Base-by-base conservation (phyloP, 1,140 invertebrate genomes). In the Saccostrea echinata region DNA sequence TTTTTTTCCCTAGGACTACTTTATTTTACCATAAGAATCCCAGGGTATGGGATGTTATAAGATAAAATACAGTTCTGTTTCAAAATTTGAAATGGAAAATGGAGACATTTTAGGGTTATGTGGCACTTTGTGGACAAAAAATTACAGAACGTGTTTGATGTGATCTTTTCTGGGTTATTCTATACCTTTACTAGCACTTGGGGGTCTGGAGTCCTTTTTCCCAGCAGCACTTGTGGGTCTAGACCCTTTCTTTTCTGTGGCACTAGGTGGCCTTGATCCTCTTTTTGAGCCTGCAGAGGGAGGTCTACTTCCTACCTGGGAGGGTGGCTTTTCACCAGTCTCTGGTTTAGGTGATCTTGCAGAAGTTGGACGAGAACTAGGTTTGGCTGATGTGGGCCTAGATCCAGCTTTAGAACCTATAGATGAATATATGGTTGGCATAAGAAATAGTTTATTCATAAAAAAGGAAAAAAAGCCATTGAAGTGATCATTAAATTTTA, bases 381-480 rank as follows among this genome's bases (percentile, higher is more conserved):
- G 86, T 64, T 84, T 91, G 24, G 91, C 91, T 85, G 93, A 93
- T 43, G 89, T 85, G 86, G 92, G 92, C 30, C 92, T 76, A 52
- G 92, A 93, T 30, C 86, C 90, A 76, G 90, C 57, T 68, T 90
- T 92, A 84, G 89, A 90, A 13, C 90, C 90, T 90, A 76, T 24
- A 51, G 4, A 85, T 57, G 8, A 61, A 61, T 1, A 21, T n/a
- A n/a, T 43, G 0, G 43, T 9, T 43, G 9, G n/a, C n/a, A 43
- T 43, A 43, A 43, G 9, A 8, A 43, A 43, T 43, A 43, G 43
- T 43, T 43, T 4, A 43, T 43, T 43, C 43, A 43, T 0, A 43
- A 43, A 43, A 43, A 43, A 43, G 4, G 43, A 6, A 6, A 9
- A 9, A 9, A 6, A 9, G 43, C 43, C n/a, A 43, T 6, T 43